Percentiles rank a stretch among this genome's conserved stretches.
Evolutionary conservation across 2,888 invertebrate genomes (phyloP).

Genomic region (Embidobia sp.): DNA sequence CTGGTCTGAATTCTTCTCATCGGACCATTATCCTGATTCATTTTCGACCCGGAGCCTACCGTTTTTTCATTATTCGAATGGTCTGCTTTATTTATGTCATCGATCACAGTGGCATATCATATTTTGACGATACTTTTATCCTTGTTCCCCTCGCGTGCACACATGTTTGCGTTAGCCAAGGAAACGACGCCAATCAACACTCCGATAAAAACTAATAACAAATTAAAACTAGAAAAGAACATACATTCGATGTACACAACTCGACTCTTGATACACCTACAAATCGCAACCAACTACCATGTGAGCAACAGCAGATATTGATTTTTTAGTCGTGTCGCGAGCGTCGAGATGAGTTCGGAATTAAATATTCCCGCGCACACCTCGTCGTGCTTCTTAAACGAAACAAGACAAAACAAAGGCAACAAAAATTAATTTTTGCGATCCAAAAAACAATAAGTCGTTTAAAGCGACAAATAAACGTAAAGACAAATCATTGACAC

Average conservation of each 20-base stretch:
- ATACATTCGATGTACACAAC: constrained; percentile 33
- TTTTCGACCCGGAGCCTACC: constrained; percentile 57
- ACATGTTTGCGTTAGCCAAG: too few relatives aligned
- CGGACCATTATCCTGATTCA: constrained; percentile 78
- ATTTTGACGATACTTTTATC: not conserved
- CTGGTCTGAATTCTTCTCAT: constrained; percentile 74
- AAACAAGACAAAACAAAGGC: too few relatives aligned
- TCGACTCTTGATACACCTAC: constrained; percentile 22
- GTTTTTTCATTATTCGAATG: constrained; percentile 12
- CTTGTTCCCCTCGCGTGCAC: not conserved
- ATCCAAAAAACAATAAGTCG: too few relatives aligned
- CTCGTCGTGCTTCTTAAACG: too few relatives aligned
- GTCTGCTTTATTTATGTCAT: constrained; percentile 13
- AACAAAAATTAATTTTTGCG: too few relatives aligned
- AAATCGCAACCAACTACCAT: constrained; percentile 55
- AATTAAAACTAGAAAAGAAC: constrained; percentile 22
- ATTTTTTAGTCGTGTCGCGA: constrained; percentile 67
- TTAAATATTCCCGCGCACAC: constrained; percentile 49
- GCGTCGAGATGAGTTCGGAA: constrained; percentile 24
- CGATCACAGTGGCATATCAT: constrained; percentile 2
- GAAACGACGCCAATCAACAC: not conserved
- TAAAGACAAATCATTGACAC: too few relatives aligned
- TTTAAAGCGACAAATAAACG: too few relatives aligned
- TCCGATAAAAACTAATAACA: constrained; percentile 14
- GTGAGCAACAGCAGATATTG: constrained; percentile 72